Evolutionary conservation across 2,113 vertebrate genomes (phyloP).

Genomic region (Rhea pennata): DNA sequence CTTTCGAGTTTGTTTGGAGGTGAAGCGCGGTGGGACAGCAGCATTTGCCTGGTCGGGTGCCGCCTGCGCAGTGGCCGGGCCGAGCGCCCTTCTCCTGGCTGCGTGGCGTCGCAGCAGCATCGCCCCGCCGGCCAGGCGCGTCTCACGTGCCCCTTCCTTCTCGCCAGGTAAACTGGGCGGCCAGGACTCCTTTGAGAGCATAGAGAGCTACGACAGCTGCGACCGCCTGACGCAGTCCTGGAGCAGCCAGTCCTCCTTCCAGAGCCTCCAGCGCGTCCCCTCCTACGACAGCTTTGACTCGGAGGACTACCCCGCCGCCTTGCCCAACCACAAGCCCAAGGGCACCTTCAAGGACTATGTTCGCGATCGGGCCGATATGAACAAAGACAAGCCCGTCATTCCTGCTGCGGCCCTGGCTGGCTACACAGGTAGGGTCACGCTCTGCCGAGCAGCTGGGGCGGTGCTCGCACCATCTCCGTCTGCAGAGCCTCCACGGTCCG

Average conservation of each 20-base stretch:
- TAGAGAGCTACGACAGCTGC: slow-evolving; percentile 97
- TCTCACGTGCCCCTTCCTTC: slow-evolving; percentile 14
- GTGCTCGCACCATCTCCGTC: neutral
- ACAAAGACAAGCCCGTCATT: slow-evolving; percentile 99
- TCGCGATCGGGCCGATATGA: slow-evolving; percentile 96
- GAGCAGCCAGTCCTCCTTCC: slow-evolving; percentile 98
- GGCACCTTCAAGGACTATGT: slow-evolving; percentile 99
- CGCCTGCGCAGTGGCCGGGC: accelerated
- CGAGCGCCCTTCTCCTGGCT: neutral
- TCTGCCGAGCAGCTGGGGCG: neutral
- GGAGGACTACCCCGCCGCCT: slow-evolving; percentile 90
- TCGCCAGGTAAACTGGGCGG: slow-evolving; percentile 91
- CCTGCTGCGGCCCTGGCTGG: slow-evolving; percentile 96
- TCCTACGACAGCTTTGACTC: slow-evolving; percentile 99
- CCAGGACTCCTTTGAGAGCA: slow-evolving; percentile 98
- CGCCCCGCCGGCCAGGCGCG: accelerated
- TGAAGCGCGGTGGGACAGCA: accelerated
- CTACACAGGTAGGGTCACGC: slow-evolving; percentile 88
- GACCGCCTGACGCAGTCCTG: slow-evolving; percentile 96
- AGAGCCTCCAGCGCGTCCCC: slow-evolving; percentile 96
- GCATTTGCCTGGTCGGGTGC: neutral
- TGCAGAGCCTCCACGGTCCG: neutral
- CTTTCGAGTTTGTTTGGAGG: neutral
- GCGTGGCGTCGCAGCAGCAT: neutral
- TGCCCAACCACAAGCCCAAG: slow-evolving; percentile 96